Evolutionary conservation across 2,797 vertebrate genomes (phyloP), one percentile per base, ranked within the genome.

Genomic region (Petrocephalus schoutedeni): DNA sequence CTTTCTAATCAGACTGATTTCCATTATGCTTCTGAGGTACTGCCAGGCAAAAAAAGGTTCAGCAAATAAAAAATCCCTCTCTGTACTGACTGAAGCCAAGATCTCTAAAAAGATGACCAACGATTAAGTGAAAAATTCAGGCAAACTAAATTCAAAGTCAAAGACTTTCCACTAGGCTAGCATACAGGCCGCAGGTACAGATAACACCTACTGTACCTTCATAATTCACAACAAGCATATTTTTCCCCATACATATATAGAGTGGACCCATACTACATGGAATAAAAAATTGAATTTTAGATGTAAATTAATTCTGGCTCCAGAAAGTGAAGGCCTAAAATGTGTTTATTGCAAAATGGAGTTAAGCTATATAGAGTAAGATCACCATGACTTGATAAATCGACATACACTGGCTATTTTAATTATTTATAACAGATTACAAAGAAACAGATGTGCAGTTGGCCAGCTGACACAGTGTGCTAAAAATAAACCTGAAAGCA

Each of bases 321-420:
- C 16, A 49, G 45, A 10, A 86, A 58, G 10, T 49, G 32, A 87
- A 85, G 21, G 10, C 64, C 21, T 36, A 5, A 91, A 90, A 90
- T 91, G 87, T 92, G 92, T 91, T 92, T 90, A 92, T 88, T 41
- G 89, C 87, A 4, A 49, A 91, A 86, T 88, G 84, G 77, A 1
- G 87, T 90, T 91, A 91, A 91, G 91, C 91, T 91, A 91, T 92
- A 64, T 5, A 86, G 89, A 90, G 89, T 74, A 53, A 88, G 89
- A 89, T 86, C n/a, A 49, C 71, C 45, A 32, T 64, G 54, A 57
- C 2, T 84, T 14, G 8, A 21, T 51, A 84, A 87, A 58, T 19
- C 56, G 67, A 82, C 8, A 1, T 41, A 12, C 3, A 45, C 4
- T 45, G 10, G 28, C 41, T 16, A 5, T 41, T 58, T 82, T 53